Conservation (phyloP, 2,888 invertebrate genomes). For the Torymus auratus region DNA sequence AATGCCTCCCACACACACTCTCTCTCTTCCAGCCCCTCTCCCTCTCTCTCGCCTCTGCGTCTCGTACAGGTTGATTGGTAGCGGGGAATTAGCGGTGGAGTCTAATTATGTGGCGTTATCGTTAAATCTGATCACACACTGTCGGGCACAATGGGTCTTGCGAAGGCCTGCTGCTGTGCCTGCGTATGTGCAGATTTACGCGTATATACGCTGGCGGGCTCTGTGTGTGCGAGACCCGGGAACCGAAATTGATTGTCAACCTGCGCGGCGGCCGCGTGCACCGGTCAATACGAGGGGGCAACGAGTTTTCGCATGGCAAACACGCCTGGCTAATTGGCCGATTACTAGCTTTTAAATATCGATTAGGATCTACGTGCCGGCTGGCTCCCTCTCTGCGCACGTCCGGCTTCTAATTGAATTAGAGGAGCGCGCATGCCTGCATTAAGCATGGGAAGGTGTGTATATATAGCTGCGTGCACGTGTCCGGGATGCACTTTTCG, state of each 20-base stretch:
- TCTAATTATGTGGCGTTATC: conserved; percentile 73
- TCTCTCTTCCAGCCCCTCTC: no score
- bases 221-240: conserved; percentile 11
- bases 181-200: no score
- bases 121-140: conserved; percentile 69
- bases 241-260: conserved; percentile 48
- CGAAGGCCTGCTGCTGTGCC: no score
- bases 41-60: background rate
- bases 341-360: conserved; percentile 57
- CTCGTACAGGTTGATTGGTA: conserved; percentile 65
- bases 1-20: conserved; percentile 59
- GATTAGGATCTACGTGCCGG: conserved; percentile 32
- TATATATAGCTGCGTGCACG: no score
- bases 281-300: background rate
- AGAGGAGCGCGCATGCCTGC: background rate
- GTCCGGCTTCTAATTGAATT: conserved; percentile 40
- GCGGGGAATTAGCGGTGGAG: conserved; percentile 70
- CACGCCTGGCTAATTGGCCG: conserved; percentile 49
- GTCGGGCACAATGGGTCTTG: conserved; percentile 66
- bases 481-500: no score
- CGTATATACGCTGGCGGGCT: background rate
- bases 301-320: conserved; percentile 50
- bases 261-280: background rate
- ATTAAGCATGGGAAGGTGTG: background rate
- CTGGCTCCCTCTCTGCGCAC: background rate